A percentile compares a stretch with the other conserved stretches of the same genome.
These are phyloP conservation scores for Cephalopholis sonnerati DNA, from an alignment of 2,113 vertebrate species.

Conservation along the genomic window DNA sequence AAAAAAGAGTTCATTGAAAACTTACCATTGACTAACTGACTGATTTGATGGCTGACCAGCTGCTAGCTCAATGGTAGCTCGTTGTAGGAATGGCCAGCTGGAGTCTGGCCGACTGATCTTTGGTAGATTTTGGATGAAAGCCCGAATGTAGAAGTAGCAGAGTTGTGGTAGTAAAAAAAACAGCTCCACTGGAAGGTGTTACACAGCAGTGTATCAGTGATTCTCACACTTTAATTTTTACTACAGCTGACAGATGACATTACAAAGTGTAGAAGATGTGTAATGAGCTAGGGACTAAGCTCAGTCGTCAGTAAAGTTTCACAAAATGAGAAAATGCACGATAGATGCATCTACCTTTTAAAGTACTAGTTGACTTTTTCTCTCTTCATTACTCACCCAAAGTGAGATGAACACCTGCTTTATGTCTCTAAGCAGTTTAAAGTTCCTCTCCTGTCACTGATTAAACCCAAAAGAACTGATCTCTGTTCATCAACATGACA, in stretches of 20 bases:
- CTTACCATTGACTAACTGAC: not conserved
- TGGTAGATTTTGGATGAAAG: conserved; percentile 15
- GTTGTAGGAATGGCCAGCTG: conserved; percentile 15
- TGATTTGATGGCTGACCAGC: conserved; percentile 21
- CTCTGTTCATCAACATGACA: too few species aligned
- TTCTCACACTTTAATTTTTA: conserved; percentile 14
- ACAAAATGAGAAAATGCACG: conserved; percentile 10
- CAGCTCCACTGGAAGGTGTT: conserved; percentile 6
- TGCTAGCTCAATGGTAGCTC: conserved; percentile 7
- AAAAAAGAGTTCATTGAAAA: not conserved
- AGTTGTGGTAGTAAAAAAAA: not conserved
- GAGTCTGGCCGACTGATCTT: conserved; percentile 21
- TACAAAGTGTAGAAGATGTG: conserved; percentile 15
- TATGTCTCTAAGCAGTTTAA: not conserved
- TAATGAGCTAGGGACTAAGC: conserved; percentile 18
- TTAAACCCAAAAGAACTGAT: too few species aligned
- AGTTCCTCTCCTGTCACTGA: too few species aligned
- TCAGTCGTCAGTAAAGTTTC: not conserved
- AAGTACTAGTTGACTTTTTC: not conserved
- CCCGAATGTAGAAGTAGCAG: conserved; percentile 3
- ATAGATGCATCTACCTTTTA: not conserved
- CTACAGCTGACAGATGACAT: conserved; percentile 25
- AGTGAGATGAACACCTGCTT: not conserved
- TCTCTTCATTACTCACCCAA: not conserved
- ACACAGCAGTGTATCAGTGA: conserved; percentile 12